Conservation (phyloP, 1,140 invertebrate genomes). For the Bathynomus jamesi region DNA sequence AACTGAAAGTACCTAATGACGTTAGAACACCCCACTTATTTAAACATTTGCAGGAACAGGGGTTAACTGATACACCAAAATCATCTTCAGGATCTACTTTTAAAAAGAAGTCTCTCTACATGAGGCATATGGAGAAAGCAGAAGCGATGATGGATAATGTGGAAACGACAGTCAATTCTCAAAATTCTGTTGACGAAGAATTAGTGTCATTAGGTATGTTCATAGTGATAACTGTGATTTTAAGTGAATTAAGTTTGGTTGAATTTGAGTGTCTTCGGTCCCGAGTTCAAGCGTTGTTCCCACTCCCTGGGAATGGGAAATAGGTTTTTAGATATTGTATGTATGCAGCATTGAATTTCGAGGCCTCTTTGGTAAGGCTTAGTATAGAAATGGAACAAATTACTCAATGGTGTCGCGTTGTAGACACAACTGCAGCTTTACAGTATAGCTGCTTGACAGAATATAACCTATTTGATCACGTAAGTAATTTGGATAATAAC, state of each 20-base stretch:
- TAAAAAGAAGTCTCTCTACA: conserved; percentile 19
- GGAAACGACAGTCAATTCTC: neutral
- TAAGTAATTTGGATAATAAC: neutral
- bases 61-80: neutral
- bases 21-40: neutral
- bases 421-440: neutral
- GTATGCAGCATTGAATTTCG: neutral
- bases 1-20: no score
- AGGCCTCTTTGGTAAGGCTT: neutral
- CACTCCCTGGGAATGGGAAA: no score
- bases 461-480: neutral
- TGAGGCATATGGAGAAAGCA: conserved; percentile 10
- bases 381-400: neutral
- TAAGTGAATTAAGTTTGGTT: neutral
- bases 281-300: no score
- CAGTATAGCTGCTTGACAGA: neutral
- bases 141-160: neutral
- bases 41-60: neutral
- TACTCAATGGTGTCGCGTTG: neutral
- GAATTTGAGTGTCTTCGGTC: neutral
- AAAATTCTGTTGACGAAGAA: neutral
- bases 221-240: neutral
- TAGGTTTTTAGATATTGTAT: no score
- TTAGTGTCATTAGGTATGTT: neutral
- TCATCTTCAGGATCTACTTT: neutral